Conservation (phyloP, 2,797 vertebrate species). For the Anisognathus igniventris region DNA sequence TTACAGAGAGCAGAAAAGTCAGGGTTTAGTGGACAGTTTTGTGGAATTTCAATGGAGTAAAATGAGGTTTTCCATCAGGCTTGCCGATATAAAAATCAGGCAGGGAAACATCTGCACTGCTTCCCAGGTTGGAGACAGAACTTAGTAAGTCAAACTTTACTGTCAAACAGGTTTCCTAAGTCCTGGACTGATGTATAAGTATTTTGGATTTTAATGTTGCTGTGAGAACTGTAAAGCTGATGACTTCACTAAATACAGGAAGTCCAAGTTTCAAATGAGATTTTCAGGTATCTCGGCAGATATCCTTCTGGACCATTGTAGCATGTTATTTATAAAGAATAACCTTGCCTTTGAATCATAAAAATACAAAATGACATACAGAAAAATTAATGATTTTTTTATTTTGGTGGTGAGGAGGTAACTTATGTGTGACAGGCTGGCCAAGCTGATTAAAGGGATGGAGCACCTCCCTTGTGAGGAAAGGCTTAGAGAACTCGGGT, state of each 20-base stretch:
- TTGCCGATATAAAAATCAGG: not conserved
- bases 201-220: not conserved
- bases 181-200: not conserved
- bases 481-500: not conserved
- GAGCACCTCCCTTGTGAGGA: not conserved
- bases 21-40: not conserved
- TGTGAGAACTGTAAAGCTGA: not conserved
- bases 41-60: not conserved
- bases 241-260: not conserved
- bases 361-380: not conserved
- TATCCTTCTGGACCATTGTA: not conserved
- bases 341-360: not conserved
- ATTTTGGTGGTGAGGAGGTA: not conserved
- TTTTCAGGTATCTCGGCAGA: not conserved
- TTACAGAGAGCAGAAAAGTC: not conserved
- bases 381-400: not conserved
- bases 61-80: not conserved
- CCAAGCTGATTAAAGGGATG: not conserved
- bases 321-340: not conserved
- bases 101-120: not conserved
- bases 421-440: not conserved
- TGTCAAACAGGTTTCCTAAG: not conserved
- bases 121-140: not conserved
- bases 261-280: not conserved
- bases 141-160: not conserved